Evolutionary conservation across 2,888 invertebrate genomes (phyloP).

Genomic region (Pristionchus mayeri): DNA sequence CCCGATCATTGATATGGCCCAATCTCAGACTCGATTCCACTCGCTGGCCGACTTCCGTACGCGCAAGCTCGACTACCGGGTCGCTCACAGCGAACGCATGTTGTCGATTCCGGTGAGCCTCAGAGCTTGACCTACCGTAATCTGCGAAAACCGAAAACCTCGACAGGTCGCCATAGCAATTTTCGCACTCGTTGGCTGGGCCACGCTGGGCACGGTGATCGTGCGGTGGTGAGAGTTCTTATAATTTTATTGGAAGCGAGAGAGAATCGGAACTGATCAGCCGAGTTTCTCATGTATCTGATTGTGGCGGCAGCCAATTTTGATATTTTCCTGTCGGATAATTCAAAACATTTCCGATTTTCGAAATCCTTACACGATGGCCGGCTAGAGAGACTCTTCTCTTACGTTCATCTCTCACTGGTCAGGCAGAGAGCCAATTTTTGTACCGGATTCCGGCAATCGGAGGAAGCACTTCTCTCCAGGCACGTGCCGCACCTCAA

Average conservation of each 20-base stretch:
- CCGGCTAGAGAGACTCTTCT: too few relatives aligned
- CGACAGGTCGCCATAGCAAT: conserved; percentile 59
- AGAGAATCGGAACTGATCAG: not conserved
- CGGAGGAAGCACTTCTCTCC: too few relatives aligned
- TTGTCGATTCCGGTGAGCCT: conserved; percentile 60
- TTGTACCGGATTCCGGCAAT: too few relatives aligned
- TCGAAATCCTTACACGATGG: too few relatives aligned
- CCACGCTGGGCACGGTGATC: conserved; percentile 75
- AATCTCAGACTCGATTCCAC: not conserved
- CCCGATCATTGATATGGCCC: not conserved
- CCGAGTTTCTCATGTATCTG: too few relatives aligned
- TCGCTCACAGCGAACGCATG: conserved; percentile 56
- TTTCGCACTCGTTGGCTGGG: conserved; percentile 75
- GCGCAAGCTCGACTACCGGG: conserved; percentile 55
- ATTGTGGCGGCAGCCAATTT: too few relatives aligned
- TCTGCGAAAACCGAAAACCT: not conserved
- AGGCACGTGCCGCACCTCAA: conserved; percentile 71
- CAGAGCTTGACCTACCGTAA: not conserved
- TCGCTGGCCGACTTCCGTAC: not conserved
- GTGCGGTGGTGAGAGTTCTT: not conserved
- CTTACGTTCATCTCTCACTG: too few relatives aligned
- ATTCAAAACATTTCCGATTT: too few relatives aligned
- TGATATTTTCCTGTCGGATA: too few relatives aligned
- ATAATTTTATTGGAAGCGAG: not conserved
- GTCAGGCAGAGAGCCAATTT: not conserved